Evolutionary conservation across 2,888 invertebrate species (phyloP).

Genomic region (Odontocerum albicorne): DNA sequence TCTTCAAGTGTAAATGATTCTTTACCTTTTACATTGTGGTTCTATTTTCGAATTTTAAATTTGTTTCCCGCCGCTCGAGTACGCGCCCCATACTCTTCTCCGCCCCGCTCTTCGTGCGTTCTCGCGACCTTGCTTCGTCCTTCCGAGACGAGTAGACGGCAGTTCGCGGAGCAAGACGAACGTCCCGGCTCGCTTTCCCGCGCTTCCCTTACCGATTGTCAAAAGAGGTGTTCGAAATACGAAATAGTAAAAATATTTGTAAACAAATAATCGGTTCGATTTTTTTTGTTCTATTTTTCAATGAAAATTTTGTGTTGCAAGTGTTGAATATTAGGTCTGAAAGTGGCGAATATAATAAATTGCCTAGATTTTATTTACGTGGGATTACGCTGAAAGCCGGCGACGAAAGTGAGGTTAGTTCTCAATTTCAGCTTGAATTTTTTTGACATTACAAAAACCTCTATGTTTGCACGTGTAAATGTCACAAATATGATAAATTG

Average conservation of each 20-base stretch:
- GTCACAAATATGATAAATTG: background rate
- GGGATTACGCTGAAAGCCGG: conserved; percentile 8
- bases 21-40: background rate
- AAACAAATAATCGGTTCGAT: too few relatives aligned
- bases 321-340: background rate
- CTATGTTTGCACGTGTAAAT: too few relatives aligned
- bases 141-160: conserved; percentile 38
- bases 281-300: too few relatives aligned
- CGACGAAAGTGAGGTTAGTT: conserved; percentile 29
- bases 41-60: background rate
- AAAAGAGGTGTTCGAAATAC: background rate
- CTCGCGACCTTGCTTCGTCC: conserved; percentile 47
- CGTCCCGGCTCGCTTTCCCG: conserved; percentile 11
- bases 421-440: background rate
- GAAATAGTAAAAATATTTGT: background rate
- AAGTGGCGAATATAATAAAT: background rate
- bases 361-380: conserved; percentile 2
- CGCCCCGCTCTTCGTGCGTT: conserved; percentile 3
- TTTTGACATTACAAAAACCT: background rate
- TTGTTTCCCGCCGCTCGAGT: background rate
- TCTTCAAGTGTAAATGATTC: too few relatives aligned
- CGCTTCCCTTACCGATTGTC: background rate
- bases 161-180: conserved; percentile 5
- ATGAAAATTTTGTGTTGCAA: too few relatives aligned
- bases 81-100: conserved; percentile 2